A percentile compares a stretch with the other conserved stretches of the same genome.
Evolutionary conservation across 30 jellyfish, hydroid and myxozoan species (phyloP).

Genomic region (Phacellophora camtschatica): DNA sequence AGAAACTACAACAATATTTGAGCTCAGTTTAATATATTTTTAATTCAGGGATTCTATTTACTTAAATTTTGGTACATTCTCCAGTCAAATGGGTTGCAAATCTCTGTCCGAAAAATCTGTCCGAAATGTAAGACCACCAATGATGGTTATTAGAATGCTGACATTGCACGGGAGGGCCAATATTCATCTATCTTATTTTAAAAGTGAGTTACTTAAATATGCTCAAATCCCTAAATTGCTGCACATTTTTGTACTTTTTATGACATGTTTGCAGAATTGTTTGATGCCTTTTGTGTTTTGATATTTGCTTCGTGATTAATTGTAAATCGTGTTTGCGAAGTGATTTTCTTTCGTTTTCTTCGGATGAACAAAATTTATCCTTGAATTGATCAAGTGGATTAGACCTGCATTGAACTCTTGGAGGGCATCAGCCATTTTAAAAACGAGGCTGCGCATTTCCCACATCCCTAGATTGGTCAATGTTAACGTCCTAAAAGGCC

Average conservation of each 20-base stretch:
- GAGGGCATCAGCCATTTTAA: no score
- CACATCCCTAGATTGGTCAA: no score
- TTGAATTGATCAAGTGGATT: background rate
- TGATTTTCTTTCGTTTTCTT: background rate
- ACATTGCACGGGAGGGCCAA: background rate
- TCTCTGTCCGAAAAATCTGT: no score
- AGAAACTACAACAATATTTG: no score
- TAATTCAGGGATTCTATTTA: no score
- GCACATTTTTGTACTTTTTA: background rate
- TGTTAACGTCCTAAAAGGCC: no score
- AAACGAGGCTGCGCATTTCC: no score
- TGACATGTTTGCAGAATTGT: background rate
- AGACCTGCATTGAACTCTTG: no score
- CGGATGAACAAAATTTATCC: background rate
- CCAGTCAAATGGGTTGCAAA: no score
- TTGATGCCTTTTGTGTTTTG: slow-evolving; percentile 1
- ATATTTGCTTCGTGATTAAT: slow-evolving; percentile 6
- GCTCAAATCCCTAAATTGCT: slow-evolving; percentile 25
- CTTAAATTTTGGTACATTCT: no score
- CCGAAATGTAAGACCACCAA: no score
- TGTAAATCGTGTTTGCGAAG: background rate
- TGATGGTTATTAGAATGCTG: background rate
- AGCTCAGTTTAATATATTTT: no score
- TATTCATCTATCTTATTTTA: background rate
- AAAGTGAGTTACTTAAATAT: background rate